Evolutionary conservation across 1,140 invertebrate genomes (phyloP).

Genomic region (Apis laboriosa): DNA sequence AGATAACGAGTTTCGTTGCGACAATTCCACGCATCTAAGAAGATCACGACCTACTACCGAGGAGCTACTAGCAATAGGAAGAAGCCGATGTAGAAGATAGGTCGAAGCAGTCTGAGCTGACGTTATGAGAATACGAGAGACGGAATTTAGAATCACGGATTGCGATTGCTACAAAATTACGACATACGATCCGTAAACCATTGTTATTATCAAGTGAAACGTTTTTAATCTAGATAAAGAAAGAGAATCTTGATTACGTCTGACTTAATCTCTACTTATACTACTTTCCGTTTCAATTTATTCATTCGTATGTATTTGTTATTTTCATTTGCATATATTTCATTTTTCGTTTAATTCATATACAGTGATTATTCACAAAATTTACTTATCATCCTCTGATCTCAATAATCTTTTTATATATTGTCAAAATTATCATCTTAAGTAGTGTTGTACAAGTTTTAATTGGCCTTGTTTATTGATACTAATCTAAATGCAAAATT

Average conservation of each 20-base stretch:
- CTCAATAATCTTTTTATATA: too few relatives aligned
- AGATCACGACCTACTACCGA: constrained; percentile 47
- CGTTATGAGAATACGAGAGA: constrained; percentile 51
- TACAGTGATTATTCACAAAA: too few relatives aligned
- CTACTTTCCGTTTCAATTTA: too few relatives aligned
- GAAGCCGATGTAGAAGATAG: constrained; percentile 17
- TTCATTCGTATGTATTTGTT: too few relatives aligned
- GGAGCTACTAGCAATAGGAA: constrained; percentile 31
- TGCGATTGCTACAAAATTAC: constrained; percentile 63
- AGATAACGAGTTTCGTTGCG: constrained; percentile 50
- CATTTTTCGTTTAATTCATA: too few relatives aligned
- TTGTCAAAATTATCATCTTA: too few relatives aligned
- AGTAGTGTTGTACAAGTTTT: too few relatives aligned
- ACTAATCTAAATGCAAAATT: too few relatives aligned
- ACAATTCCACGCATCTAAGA: constrained; percentile 51
- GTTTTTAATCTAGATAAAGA: background rate
- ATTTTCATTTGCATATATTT: too few relatives aligned
- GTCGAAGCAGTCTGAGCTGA: constrained; percentile 42
- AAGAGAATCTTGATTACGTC: background rate
- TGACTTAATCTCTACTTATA: background rate
- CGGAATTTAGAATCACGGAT: constrained; percentile 59
- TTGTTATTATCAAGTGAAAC: constrained; percentile 35
- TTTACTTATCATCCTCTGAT: too few relatives aligned
- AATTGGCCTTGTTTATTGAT: too few relatives aligned
- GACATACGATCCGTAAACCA: constrained; percentile 30